A percentile compares a stretch with the other conserved stretches of the same genome.
Conservation (phyloP, 2,797 vertebrate species). For the Diceros bicornis region DNA sequence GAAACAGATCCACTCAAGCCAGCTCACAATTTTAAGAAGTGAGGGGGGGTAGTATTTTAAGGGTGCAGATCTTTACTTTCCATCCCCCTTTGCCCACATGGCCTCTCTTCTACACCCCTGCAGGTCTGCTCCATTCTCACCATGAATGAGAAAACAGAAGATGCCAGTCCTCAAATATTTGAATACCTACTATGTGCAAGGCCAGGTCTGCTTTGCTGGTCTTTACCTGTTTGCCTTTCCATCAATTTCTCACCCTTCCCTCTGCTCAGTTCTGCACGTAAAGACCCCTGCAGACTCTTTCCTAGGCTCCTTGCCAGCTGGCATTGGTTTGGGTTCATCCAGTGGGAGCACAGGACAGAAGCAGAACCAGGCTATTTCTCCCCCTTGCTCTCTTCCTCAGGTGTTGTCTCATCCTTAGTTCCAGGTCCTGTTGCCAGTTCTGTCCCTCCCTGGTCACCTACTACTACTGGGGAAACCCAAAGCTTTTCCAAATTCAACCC, state of each 20-base stretch:
- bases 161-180: background rate
- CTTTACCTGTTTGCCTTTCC: background rate
- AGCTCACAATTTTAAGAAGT: background rate
- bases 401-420: background rate
- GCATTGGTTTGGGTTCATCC: background rate
- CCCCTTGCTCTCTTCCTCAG: background rate
- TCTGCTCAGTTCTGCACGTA: background rate
- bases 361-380: background rate
- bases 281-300: rapidly evolving
- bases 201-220: background rate
- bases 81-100: background rate
- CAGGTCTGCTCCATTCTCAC: background rate
- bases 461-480: background rate
- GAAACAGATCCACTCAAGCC: background rate
- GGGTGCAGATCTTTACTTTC: background rate
- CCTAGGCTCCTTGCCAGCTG: background rate
- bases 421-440: background rate
- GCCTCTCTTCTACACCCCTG: background rate
- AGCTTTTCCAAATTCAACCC: background rate
- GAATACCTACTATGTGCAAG: background rate
- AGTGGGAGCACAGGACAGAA: background rate
- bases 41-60: background rate
- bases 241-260: background rate
- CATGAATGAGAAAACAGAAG: background rate
- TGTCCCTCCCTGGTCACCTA: background rate